Percentiles rank a stretch among this genome's conserved stretches.
phyloP scores from a whole-genome alignment of 2,797 vertebrate species.

The Hydrocynus forskahlii region DNA sequence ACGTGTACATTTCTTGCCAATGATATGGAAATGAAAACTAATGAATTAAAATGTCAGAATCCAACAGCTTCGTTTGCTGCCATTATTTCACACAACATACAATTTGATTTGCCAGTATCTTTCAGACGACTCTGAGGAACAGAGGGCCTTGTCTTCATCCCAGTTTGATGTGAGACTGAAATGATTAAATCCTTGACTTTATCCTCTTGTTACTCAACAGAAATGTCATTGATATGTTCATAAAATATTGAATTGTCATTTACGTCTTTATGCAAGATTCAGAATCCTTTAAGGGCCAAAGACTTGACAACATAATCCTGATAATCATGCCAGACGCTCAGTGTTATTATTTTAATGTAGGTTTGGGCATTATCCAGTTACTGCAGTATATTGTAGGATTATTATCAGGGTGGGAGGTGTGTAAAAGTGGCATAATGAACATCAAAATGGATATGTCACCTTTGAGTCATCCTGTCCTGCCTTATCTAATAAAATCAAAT shows the following conservation, averaged over 20 bases:
- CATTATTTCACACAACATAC: not conserved
- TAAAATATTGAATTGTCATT: conserved; percentile 27
- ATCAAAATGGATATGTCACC: too few species aligned
- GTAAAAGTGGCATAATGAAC: too few species aligned
- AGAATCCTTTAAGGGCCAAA: not conserved
- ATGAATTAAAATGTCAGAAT: conserved; percentile 7
- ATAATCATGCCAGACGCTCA: too few species aligned
- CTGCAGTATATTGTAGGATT: too few species aligned
- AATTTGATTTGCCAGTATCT: conserved; percentile 3
- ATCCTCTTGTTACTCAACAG: not conserved
- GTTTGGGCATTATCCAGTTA: too few species aligned
- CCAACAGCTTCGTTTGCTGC: not conserved
- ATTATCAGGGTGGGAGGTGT: too few species aligned
- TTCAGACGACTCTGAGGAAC: not conserved
- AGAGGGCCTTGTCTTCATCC: not conserved
- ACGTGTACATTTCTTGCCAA: not conserved
- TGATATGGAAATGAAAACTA: conserved; percentile 12
- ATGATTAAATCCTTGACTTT: not conserved
- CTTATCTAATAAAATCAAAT: too few species aligned
- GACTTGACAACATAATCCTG: not conserved
- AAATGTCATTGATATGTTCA: conserved; percentile 30
- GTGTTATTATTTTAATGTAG: too few species aligned
- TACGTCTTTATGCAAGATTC: not conserved
- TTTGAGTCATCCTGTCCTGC: too few species aligned
- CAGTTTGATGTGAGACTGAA: not conserved